phyloP scores from a whole-genome alignment of 2,797 vertebrate species.

The Delichon dasypus region DNA sequence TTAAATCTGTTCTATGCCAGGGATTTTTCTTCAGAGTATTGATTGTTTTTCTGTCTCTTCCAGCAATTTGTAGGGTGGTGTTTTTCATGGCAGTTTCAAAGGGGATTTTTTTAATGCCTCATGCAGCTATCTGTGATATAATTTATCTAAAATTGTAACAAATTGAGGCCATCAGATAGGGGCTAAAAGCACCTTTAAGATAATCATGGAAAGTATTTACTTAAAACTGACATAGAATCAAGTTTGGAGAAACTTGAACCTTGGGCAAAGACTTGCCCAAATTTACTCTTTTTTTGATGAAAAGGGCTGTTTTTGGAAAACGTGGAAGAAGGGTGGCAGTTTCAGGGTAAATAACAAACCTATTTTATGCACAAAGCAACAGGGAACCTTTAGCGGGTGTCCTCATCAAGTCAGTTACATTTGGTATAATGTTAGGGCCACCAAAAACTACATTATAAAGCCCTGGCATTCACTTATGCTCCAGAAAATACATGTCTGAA shows the following conservation, averaged over 20 bases:
- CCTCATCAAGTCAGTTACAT: neutral
- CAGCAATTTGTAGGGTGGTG: neutral
- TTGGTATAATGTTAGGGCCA: neutral
- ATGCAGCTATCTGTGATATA: neutral
- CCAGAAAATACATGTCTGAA: neutral
- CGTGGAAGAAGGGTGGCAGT: neutral
- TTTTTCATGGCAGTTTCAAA: neutral
- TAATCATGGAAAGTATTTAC: neutral
- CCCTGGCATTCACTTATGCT: neutral
- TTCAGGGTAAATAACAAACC: neutral
- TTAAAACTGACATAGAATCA: neutral
- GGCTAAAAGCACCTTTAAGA: neutral
- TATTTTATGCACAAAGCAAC: neutral
- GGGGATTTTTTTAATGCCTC: neutral
- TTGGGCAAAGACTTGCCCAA: neutral
- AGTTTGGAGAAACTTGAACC: neutral
- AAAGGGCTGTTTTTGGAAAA: neutral
- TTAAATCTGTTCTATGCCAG: neutral
- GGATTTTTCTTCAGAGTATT: accelerated
- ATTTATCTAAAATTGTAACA: neutral
- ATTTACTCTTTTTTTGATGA: neutral
- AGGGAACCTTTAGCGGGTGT: neutral
- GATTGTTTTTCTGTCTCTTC: neutral
- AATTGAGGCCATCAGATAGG: neutral
- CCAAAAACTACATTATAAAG: neutral